These are phyloP conservation scores for Gracilinanus agilis DNA, from an alignment of 2,113 vertebrate species.

Conservation along the genomic window DNA sequence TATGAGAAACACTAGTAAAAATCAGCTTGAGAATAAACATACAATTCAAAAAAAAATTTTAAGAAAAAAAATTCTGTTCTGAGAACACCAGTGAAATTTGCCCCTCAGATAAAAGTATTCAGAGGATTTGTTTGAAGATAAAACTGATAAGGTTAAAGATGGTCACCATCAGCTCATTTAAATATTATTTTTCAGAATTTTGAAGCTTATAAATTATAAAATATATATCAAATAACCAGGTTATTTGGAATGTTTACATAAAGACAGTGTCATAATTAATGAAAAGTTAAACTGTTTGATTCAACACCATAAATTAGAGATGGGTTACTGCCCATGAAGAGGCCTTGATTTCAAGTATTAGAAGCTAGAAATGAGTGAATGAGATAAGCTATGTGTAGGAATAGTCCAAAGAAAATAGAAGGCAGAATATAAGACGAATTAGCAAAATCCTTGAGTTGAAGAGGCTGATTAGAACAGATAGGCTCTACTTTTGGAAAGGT, in stretches of 20 bases:
- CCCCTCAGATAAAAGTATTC: background rate
- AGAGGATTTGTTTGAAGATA: background rate
- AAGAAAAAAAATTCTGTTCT: background rate
- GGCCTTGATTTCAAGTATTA: background rate
- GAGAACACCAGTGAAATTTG: background rate
- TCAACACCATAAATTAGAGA: background rate
- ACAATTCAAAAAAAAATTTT: background rate
- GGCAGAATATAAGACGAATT: background rate
- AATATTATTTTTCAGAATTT: background rate
- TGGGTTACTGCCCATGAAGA: background rate
- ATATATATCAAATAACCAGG: background rate
- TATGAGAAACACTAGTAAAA: background rate
- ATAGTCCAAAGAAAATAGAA: background rate
- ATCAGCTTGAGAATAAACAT: background rate
- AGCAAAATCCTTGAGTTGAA: background rate
- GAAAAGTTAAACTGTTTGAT: background rate
- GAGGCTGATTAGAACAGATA: background rate
- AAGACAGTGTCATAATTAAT: background rate
- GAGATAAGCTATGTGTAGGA: background rate
- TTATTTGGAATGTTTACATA: background rate
- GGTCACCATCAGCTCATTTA: background rate
- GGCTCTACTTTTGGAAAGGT: background rate
- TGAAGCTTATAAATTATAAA: background rate
- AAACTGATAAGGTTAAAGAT: background rate
- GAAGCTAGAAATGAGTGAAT: background rate